Evolutionary conservation across 2,113 vertebrate genomes (phyloP).

Genomic region (Talpa occidentalis): DNA sequence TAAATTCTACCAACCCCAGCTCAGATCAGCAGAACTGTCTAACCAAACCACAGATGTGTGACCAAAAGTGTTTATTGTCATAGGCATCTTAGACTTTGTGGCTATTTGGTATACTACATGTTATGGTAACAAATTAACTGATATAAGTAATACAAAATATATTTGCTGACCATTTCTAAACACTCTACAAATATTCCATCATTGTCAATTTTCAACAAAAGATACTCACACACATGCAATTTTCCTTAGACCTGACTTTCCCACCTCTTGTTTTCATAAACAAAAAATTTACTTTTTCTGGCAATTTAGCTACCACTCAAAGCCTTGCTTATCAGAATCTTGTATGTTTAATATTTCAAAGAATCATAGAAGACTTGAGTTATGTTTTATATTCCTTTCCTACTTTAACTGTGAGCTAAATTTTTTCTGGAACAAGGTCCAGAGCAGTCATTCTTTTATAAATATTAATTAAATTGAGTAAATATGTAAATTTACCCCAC

Average conservation of each 20-base stretch:
- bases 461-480: slow-evolving; percentile 5
- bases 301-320: not conserved
- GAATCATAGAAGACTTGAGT: not conserved
- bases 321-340: not conserved
- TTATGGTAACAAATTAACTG: not conserved
- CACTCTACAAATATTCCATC: not conserved
- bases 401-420: not conserved
- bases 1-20: not conserved
- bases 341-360: not conserved
- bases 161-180: not conserved
- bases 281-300: not conserved
- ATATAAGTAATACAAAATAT: not conserved
- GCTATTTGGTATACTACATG: not conserved
- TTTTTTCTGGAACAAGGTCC: not conserved
- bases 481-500: not conserved
- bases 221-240: not conserved
- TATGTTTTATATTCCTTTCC: not conserved
- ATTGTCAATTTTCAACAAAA: slow-evolving; percentile 27
- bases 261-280: slow-evolving; percentile 9
- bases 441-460: not conserved
- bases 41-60: not conserved
- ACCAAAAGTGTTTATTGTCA: slow-evolving; percentile 3
- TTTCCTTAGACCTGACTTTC: slow-evolving; percentile 15
- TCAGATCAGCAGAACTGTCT: not conserved
- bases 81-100: not conserved